These are phyloP conservation scores for Eucidaris tribuloides DNA, from an alignment of 35 echinoderm and acorn worm genomes.

Conservation along the genomic window DNA sequence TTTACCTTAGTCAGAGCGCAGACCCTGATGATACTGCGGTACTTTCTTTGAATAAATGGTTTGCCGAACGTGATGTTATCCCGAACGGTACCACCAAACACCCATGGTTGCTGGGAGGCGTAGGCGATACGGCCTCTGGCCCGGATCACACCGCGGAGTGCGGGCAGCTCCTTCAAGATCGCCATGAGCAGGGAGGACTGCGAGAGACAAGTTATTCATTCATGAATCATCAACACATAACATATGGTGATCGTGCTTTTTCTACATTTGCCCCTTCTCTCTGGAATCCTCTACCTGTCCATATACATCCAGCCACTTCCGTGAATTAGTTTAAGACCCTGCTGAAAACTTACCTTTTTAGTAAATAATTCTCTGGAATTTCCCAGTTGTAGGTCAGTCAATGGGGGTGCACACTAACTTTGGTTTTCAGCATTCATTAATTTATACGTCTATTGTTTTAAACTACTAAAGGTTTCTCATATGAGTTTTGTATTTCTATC, in stretches of 20 bases:
- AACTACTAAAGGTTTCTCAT: too few relatives aligned
- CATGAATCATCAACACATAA: background rate
- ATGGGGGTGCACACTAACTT: too few relatives aligned
- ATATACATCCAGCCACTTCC: too few relatives aligned
- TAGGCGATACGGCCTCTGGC: conserved; percentile 34
- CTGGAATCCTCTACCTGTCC: too few relatives aligned
- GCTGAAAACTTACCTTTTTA: too few relatives aligned
- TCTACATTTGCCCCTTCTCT: too few relatives aligned
- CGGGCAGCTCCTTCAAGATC: conserved; percentile 64
- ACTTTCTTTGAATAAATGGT: conserved; percentile 47
- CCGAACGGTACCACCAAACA: conserved; percentile 66
- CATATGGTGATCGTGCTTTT: too few relatives aligned
- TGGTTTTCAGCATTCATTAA: too few relatives aligned
- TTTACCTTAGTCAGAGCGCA: conserved; percentile 74
- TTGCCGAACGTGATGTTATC: conserved; percentile 83
- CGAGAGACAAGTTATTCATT: background rate
- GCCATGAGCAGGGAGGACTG: conserved; percentile 78
- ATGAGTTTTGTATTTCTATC: too few relatives aligned
- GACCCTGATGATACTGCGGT: conserved; percentile 45
- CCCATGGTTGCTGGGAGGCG: conserved; percentile 79
- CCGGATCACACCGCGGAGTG: conserved; percentile 31
- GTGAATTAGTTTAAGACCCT: background rate
- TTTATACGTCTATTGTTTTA: too few relatives aligned
- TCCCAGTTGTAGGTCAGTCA: too few relatives aligned
- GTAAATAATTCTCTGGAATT: too few relatives aligned